Percentiles rank a stretch among this genome's conserved stretches.
Conservation (phyloP, 2,888 invertebrate species). For the Papilio elwesi region DNA sequence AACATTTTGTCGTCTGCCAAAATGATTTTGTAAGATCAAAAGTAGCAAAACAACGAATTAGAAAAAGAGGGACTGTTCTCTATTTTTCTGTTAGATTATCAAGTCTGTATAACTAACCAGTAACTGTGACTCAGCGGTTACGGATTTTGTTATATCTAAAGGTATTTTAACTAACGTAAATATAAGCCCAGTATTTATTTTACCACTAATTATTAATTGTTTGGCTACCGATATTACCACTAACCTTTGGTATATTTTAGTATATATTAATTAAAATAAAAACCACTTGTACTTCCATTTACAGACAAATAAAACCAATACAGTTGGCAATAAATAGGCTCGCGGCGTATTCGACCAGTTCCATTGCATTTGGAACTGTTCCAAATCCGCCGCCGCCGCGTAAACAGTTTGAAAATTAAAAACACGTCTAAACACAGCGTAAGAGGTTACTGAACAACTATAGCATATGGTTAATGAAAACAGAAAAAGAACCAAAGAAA, state of each 20-base stretch:
- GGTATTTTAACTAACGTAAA: too few species aligned
- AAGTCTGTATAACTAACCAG: too few species aligned
- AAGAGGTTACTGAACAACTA: conserved; percentile 3
- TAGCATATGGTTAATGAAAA: background rate
- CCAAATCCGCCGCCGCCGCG: conserved; percentile 27
- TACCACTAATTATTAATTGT: too few species aligned
- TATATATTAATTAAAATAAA: conserved; percentile 22
- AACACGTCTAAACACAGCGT: conserved; percentile 26
- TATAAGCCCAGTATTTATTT: too few species aligned
- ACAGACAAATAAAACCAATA: conserved; percentile 32
- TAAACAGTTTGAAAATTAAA: conserved; percentile 36
- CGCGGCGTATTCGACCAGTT: conserved; percentile 15
- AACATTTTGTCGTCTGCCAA: background rate
- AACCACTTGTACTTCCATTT: conserved; percentile 26
- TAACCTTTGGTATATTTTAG: background rate
- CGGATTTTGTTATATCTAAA: too few species aligned
- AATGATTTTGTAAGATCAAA: background rate
- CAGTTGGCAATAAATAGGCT: conserved; percentile 30
- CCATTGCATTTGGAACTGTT: conserved; percentile 32
- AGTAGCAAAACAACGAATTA: too few species aligned
- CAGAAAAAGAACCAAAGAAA: background rate
- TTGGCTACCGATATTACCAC: background rate
- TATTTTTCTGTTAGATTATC: too few species aligned
- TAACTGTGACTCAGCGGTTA: too few species aligned
- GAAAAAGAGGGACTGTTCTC: too few species aligned